Evolutionary conservation across 2,797 vertebrate genomes (phyloP).

Genomic region (Catharus ustulatus): DNA sequence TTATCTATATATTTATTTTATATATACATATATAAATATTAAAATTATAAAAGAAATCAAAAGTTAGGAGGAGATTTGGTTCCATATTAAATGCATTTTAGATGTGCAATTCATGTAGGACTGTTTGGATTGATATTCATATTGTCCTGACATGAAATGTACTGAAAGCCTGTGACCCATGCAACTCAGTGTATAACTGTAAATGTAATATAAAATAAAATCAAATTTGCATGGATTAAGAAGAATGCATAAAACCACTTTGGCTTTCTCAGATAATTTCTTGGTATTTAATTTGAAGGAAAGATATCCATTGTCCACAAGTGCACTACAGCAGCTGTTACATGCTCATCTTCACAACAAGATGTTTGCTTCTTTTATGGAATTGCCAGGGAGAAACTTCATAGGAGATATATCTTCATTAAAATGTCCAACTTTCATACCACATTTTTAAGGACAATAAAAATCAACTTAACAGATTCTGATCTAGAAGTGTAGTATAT

Average conservation of each 20-base stretch:
- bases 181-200: constrained; percentile 42
- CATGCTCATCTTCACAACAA: constrained; percentile 4
- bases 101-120: background rate
- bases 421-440: constrained; percentile 8
- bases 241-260: constrained; percentile 10
- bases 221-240: constrained; percentile 13
- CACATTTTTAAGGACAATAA: constrained; percentile 33
- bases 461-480: constrained; percentile 13
- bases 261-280: constrained; percentile 44
- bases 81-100: constrained; percentile 32
- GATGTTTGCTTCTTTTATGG: background rate
- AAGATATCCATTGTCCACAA: background rate
- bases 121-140: constrained; percentile 52
- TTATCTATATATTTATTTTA: background rate
- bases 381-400: constrained; percentile 26
- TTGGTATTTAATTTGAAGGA: constrained; percentile 4
- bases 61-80: background rate
- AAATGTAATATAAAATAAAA: constrained; percentile 66
- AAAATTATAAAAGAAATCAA: background rate
- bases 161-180: constrained; percentile 42
- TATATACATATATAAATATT: constrained; percentile 18
- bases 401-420: background rate
- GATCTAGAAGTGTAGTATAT: background rate
- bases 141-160: background rate
- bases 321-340: background rate